Base-by-base conservation (phyloP, 2,888 invertebrate species). In the Agonopterix subpropinquella region DNA sequence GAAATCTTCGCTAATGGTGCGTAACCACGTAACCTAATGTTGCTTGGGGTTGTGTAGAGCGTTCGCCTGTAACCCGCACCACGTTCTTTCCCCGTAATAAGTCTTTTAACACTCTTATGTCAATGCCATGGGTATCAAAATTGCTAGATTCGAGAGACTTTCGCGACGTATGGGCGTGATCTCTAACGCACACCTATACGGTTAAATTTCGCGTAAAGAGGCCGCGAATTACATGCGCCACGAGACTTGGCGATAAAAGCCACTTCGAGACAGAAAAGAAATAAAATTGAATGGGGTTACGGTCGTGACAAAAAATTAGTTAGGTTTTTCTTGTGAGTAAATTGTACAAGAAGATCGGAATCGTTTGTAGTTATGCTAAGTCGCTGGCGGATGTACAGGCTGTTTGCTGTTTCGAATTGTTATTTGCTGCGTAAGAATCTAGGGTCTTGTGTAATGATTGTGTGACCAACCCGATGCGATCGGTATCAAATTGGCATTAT, bases 1-100 rank as follows among this genome's bases (percentile, higher is more conserved):
- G 68, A 77, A 80, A 80, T 79, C 70, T 76, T 63, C 62, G 64
- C 74, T 80, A 80, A 81, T 80, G 79, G 75, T 60, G 70, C 74
- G 69, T 69, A 76, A 80, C 80, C 80, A 70, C 78, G 77, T 68
- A 64, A 73, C 67, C 66, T 74, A 71, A 73, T 71, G 73, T 65
- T 63, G 62, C 62, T 58, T 56, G 61, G 54, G 56, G 58, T 60
- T 39, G 39, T 5, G 39, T 39, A 4, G 58, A 57, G 62, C 63
- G 54, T 57, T 68, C 63, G 61, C 49, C 64, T 64, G 61, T 58
- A 58, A 55, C 62, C 39, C 28, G 28, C 28, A 28, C 28, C 4
- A 28, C 7, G 28, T 28, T 28, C 5, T 1, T 28, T 39, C 44
- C 11, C 42, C 39, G 45, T 39, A 28, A 28, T 5, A 28, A 28